Conservation (phyloP, 2,797 vertebrate genomes). For the Poeciliopsis turneri region DNA sequence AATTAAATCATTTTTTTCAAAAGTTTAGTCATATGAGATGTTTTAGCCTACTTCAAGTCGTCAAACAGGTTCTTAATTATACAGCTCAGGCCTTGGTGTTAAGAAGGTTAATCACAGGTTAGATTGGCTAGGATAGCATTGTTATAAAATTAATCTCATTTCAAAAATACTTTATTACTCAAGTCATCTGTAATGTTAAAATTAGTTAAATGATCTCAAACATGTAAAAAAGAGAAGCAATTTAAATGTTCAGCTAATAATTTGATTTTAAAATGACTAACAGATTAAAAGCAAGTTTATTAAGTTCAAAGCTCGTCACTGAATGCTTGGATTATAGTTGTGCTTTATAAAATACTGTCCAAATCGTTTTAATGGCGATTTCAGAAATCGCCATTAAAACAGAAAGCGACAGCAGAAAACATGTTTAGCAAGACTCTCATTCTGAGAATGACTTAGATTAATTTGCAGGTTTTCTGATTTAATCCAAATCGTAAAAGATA, state of each 20-base stretch:
- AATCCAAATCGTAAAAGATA: constrained; percentile 40
- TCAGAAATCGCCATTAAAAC: not conserved
- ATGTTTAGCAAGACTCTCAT: not conserved
- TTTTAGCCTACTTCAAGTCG: not conserved
- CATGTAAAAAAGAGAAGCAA: not conserved
- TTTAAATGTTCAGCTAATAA: not conserved
- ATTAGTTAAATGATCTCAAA: not conserved
- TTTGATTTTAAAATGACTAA: not conserved
- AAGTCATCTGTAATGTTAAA: not conserved
- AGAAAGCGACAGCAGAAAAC: constrained; percentile 1
- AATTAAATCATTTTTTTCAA: not conserved
- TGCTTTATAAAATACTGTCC: not conserved
- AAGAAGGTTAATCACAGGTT: not conserved
- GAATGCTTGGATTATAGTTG: not conserved
- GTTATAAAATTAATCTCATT: too few species aligned
- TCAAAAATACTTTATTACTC: too few species aligned
- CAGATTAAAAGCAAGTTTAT: not conserved
- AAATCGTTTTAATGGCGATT: too few species aligned
- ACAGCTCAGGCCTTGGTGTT: not conserved
- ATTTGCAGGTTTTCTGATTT: constrained; percentile 47
- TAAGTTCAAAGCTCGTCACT: not conserved
- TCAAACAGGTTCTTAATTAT: not conserved
- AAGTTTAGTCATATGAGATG: too few species aligned
- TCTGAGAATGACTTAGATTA: constrained; percentile 23
- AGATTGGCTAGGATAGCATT: not conserved